phyloP scores from a whole-genome alignment of 2,113 vertebrate genomes.

The Paradoxurus hermaphroditus region DNA sequence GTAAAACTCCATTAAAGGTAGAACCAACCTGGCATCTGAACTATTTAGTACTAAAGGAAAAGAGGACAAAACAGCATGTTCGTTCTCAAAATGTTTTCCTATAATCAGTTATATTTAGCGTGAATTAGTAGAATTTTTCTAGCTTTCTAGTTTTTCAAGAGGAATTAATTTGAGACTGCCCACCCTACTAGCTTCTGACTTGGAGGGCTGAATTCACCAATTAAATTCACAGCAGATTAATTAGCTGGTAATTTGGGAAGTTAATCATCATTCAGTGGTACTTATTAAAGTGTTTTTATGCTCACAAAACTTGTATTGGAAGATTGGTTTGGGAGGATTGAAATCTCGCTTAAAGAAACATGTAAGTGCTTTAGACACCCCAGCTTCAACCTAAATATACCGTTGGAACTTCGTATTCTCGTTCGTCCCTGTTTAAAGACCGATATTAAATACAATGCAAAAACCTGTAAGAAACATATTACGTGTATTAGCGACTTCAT shows the following conservation, averaged over 20 bases:
- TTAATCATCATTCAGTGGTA: conserved; percentile 70
- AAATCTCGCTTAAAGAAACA: conserved; percentile 60
- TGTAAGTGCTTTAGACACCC: conserved; percentile 36
- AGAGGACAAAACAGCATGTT: neutral
- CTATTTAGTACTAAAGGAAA: neutral
- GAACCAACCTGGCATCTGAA: neutral
- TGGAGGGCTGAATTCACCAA: conserved; percentile 62
- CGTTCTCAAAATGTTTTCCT: conserved; percentile 56
- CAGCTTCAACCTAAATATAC: neutral
- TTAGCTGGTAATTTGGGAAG: conserved; percentile 70
- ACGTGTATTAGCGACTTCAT: neutral
- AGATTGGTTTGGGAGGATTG: conserved; percentile 66
- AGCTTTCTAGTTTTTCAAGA: conserved; percentile 39
- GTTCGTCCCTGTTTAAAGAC: neutral
- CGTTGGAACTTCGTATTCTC: neutral
- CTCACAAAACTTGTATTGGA: conserved; percentile 42
- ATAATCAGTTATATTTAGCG: conserved; percentile 39
- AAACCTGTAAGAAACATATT: neutral
- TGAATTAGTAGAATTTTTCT: conserved; percentile 54
- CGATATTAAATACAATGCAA: neutral
- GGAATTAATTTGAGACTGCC: conserved; percentile 60
- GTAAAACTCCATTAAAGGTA: neutral
- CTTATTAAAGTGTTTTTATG: conserved; percentile 65
- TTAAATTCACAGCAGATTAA: conserved; percentile 73
- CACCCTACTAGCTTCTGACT: conserved; percentile 50